A percentile compares a stretch with the other conserved stretches of the same genome.
Evolutionary conservation across 2,888 invertebrate species (phyloP).

Genomic region (Onchidella celtica): DNA sequence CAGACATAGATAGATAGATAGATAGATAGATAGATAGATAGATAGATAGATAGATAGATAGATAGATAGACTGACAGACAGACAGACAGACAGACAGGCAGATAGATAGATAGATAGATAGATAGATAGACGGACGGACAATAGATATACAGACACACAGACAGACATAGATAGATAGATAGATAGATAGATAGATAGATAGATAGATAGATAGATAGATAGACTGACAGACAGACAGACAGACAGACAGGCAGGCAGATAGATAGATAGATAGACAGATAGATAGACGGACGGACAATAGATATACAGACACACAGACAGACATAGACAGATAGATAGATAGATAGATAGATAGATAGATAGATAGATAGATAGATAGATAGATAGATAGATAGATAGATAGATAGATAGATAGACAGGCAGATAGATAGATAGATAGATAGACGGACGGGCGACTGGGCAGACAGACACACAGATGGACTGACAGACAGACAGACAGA

Average conservation of each 20-base stretch:
- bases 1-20: neutral
- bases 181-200: neutral
- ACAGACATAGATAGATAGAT: neutral
- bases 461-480: no score
- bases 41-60: neutral
- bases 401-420: no score
- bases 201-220: neutral
- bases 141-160: neutral
- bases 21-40: neutral
- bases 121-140: neutral
- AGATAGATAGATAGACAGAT: no score
- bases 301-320: no score
- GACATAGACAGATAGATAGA: no score
- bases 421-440: no score
- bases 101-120: neutral
- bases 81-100: neutral
- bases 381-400: neutral
- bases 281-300: no score
- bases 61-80: neutral
- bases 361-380: conserved; percentile 12
- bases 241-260: no score
- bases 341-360: conserved; percentile 18
- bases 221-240: conserved; percentile 28
- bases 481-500: no score
- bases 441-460: no score